These are phyloP conservation scores for Phalanger gymnotis DNA, from an alignment of 2,797 vertebrate genomes.

Conservation along the genomic window DNA sequence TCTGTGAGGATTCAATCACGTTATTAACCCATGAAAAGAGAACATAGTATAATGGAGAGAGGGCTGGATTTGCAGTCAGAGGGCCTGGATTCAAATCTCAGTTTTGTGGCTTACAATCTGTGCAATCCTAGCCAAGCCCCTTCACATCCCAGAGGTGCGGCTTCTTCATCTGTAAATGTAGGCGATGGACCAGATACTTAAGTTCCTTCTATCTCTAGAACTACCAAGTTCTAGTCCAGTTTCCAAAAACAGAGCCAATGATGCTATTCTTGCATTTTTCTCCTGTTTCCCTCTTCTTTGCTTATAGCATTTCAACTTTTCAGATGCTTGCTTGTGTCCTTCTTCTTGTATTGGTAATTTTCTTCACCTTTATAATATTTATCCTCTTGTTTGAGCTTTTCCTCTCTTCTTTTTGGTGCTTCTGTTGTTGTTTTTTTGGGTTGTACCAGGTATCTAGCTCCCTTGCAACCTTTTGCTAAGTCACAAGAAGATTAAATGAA, in stretches of 20 bases:
- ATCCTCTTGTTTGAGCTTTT: not conserved
- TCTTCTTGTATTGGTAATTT: not conserved
- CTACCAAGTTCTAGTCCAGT: not conserved
- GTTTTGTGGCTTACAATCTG: fast-evolving
- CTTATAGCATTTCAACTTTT: not conserved
- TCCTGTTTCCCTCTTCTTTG: not conserved
- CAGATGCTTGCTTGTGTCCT: not conserved
- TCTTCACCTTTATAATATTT: not conserved
- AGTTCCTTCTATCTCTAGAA: not conserved
- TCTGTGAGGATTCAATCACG: not conserved
- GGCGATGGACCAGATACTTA: not conserved
- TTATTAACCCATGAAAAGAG: not conserved
- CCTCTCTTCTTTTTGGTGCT: not conserved
- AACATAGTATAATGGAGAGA: not conserved
- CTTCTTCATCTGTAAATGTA: not conserved
- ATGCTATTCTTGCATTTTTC: not conserved
- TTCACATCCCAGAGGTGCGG: not conserved
- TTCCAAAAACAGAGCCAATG: not conserved
- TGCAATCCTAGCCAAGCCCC: too few species aligned
- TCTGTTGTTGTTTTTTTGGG: not conserved
- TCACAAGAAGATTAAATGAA: not conserved
- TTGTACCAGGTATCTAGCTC: not conserved
- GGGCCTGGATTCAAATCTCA: not conserved
- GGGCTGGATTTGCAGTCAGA: not conserved
- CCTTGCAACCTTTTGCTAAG: not conserved